Conservation (phyloP, 2,888 invertebrate species). For the Troilus luridus region DNA sequence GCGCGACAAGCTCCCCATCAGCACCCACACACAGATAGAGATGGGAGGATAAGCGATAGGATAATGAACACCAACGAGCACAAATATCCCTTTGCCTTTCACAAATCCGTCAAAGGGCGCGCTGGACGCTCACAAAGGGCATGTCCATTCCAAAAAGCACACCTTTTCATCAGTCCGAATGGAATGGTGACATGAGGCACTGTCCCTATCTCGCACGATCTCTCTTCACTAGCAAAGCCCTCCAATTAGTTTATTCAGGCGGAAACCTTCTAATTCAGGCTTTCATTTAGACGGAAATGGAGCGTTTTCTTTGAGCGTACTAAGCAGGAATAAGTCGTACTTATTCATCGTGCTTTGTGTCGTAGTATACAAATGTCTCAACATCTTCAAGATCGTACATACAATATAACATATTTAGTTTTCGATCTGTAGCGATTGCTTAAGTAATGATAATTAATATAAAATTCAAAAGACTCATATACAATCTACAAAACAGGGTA, state of each 20-base stretch:
- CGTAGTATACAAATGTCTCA: too few species aligned
- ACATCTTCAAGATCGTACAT: too few species aligned
- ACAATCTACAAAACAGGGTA: too few species aligned
- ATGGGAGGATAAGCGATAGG: not conserved
- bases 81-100: not conserved
- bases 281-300: not conserved
- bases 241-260: not conserved
- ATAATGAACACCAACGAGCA: not conserved
- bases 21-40: not conserved
- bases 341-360: too few species aligned
- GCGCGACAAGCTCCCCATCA: not conserved
- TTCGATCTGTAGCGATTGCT: too few species aligned
- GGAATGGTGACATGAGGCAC: not conserved
- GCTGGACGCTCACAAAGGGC: not conserved
- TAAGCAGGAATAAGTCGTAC: too few species aligned
- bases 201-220: not conserved
- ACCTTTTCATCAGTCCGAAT: not conserved
- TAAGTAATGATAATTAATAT: too few species aligned
- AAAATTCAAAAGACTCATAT: too few species aligned
- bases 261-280: not conserved
- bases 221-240: not conserved
- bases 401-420: too few species aligned
- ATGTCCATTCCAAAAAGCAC: slow-evolving; percentile 7
- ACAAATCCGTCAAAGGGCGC: not conserved
- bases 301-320: not conserved